Evolutionary conservation across 2,797 vertebrate species (phyloP).

Genomic region (Liasis olivaceus): DNA sequence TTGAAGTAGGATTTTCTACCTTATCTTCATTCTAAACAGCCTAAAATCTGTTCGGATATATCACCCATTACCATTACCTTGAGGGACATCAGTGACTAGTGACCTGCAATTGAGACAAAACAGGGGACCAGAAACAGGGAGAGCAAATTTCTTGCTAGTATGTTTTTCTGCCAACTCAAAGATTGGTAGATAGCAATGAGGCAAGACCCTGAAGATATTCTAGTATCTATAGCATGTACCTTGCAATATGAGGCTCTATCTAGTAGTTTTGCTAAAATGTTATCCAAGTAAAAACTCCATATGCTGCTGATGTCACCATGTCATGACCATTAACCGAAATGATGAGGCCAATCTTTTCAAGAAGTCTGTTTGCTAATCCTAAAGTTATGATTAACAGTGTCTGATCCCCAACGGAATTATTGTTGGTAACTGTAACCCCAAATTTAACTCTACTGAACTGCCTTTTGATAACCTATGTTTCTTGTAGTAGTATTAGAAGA

Average conservation of each 20-base stretch:
- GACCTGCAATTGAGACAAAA: neutral
- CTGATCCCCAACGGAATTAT: neutral
- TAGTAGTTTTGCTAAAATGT: neutral
- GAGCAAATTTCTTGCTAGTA: neutral
- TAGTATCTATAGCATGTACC: neutral
- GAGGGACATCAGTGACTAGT: too few relatives aligned
- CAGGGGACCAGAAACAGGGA: neutral
- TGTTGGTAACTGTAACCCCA: neutral
- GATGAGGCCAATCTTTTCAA: neutral
- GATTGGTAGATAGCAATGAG: neutral
- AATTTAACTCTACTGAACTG: neutral
- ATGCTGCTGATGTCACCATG: neutral
- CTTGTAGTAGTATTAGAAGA: too few relatives aligned
- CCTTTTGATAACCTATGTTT: neutral
- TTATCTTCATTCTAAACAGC: too few relatives aligned
- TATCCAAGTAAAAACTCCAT: neutral
- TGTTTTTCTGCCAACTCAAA: neutral
- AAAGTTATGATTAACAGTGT: neutral
- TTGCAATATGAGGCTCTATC: neutral
- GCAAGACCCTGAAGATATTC: neutral
- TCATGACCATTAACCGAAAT: too few relatives aligned
- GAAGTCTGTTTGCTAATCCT: neutral
- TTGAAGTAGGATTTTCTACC: too few relatives aligned
- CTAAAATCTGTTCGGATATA: too few relatives aligned
- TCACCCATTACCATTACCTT: too few relatives aligned